phyloP scores from a whole-genome alignment of 2,888 invertebrate species.

The Scaptomyza reducta region DNA sequence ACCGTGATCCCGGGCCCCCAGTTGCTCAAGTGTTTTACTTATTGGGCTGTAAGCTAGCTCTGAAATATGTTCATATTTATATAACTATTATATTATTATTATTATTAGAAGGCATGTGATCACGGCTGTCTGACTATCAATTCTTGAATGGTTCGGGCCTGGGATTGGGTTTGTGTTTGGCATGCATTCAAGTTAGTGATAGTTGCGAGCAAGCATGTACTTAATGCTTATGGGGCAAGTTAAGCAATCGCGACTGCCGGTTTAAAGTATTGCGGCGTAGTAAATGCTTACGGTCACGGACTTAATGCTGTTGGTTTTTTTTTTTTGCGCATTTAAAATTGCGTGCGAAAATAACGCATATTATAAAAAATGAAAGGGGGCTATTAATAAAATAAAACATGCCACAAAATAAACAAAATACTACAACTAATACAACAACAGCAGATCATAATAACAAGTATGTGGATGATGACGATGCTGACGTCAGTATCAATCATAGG shows the following conservation, averaged over 20 bases:
- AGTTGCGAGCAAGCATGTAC: background rate
- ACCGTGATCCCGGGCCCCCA: conserved; percentile 24
- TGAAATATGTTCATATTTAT: conserved; percentile 33
- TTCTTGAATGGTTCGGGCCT: background rate
- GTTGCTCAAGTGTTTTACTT: conserved; percentile 17
- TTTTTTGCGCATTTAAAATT: conserved; percentile 12
- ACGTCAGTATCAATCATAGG: conserved; percentile 29
- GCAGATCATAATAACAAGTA: conserved; percentile 7
- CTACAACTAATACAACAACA: conserved; percentile 14
- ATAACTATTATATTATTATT: conserved; percentile 28
- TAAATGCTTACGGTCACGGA: conserved; percentile 19
- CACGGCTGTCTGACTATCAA: conserved; percentile 4
- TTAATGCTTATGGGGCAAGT: conserved; percentile 1
- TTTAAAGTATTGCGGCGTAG: conserved; percentile 9
- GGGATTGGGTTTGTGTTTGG: background rate
- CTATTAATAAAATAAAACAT: conserved; percentile 40
- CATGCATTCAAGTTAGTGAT: conserved; percentile 8
- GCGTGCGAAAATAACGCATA: conserved; percentile 35
- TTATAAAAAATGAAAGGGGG: conserved; percentile 25
- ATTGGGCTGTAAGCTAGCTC: conserved; percentile 31
- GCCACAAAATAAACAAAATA: conserved; percentile 32
- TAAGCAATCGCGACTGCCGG: background rate
- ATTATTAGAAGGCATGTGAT: conserved; percentile 16
- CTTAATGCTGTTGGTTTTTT: background rate
- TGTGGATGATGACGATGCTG: conserved; percentile 25